Evolutionary conservation across 2,888 invertebrate genomes (phyloP), one percentile per base, ranked within the genome.

Genomic region (Unio delphinus): DNA sequence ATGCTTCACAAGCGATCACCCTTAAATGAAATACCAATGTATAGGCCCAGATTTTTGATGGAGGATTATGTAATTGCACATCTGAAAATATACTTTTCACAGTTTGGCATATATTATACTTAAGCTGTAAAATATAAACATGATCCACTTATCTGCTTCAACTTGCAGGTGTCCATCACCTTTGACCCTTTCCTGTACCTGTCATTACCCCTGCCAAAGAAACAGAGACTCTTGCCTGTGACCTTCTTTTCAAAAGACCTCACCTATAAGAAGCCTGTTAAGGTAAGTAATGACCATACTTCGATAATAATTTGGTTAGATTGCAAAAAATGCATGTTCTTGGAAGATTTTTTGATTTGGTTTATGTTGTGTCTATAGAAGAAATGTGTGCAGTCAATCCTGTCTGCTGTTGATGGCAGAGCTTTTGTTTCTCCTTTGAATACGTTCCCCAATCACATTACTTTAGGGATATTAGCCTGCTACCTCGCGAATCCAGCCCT

Each of bases 131-230:
- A 58, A 59, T 23, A 23, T n/a, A n/a, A 59, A 26, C 59, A 59
- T 15, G 26, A 59, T 26, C 59, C 26, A 59, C n/a, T 23, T 23
- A 18, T 61, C 70, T 59, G 11, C 66, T 70, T 67, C 62, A 54
- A 45, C 61, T 80, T 83, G 26, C 83, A 91, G 91, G 89, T 91
- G 20, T 92, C 92, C 0, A 91, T 92, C 64, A 91, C 91, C 3
- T 92, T 92, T 84, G 92, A 92, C 79, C 92, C 92, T 11, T 92
- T 91, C 82, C 86, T 91, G 73, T 90, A 90, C 73, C 84, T 92
- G 55, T 90, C 91, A 3, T 89, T 92, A 15, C 91, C 92, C 20
- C 87, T 92, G 55, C 91, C 91, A 17, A 91, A 91, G 81, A 90
- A 87, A 69, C 86, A 87, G 79, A 83, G 83, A 67, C 79, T 73